A percentile compares a stretch with the other conserved stretches of the same genome.
These are phyloP conservation scores for Limulus polyphemus DNA, from an alignment of 2,888 invertebrate species.

Conservation along the genomic window DNA sequence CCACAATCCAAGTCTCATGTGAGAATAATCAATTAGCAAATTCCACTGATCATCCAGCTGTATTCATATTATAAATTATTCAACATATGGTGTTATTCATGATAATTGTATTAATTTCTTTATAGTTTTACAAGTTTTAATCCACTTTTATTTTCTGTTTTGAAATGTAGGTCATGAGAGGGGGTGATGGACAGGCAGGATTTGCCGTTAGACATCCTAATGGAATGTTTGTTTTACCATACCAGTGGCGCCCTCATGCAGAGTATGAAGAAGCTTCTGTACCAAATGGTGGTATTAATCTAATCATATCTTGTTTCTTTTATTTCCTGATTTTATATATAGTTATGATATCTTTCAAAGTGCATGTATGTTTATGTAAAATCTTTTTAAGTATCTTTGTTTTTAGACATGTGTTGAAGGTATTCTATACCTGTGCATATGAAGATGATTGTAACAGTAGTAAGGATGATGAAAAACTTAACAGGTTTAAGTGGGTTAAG, in stretches of 20 bases:
- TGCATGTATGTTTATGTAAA: background rate
- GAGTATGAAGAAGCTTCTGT: conserved; percentile 75
- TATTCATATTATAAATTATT: background rate
- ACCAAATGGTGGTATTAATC: conserved; percentile 44
- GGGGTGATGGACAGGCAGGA: conserved; percentile 87
- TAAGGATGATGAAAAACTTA: no score
- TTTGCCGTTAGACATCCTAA: conserved; percentile 77
- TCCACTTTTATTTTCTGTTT: background rate
- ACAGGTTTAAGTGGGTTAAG: no score
- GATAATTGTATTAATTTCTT: background rate
- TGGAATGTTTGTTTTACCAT: conserved; percentile 72
- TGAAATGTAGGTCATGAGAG: conserved; percentile 60
- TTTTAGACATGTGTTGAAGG: no score
- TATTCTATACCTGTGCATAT: no score
- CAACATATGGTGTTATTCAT: background rate
- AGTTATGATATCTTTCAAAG: no score
- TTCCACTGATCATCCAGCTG: background rate
- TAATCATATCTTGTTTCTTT: background rate
- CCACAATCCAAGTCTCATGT: no score
- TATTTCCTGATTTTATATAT: no score
- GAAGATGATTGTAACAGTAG: no score
- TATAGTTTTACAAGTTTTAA: background rate
- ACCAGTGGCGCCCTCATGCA: conserved; percentile 76
- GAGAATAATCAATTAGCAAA: no score
- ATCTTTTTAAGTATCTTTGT: background rate